Base-by-base conservation (phyloP, 2,797 vertebrate species). In the Notolabrus celidotus region DNA sequence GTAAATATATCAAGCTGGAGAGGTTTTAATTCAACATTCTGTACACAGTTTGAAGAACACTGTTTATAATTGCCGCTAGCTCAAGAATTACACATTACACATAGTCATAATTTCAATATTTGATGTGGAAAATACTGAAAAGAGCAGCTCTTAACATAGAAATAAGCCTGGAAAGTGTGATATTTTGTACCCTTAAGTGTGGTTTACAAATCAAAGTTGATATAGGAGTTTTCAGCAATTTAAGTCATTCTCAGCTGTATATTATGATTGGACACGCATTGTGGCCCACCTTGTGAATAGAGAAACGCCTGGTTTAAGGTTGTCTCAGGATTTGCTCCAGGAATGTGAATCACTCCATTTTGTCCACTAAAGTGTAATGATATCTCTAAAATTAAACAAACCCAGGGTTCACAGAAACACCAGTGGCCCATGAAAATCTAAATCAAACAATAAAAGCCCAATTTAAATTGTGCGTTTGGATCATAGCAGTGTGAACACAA, bases 401-500 rank as follows among this genome's bases (percentile, higher is more conserved):
- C 69, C 57, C 14, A 3, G 15, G 29, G 41, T 47, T 72, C 52
- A 53, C 27, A 27, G 41, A 80, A 46, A 23, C 74, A 72, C 14
- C 52, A 50, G 50, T 39, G 54, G 52, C 25, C 62, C 31, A 10
- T 80, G 34, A 31, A 77, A 76, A 45, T 34, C 34, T 34, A 80
- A 71, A 76, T 73, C 57, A 78, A 84, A 83, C 65, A 68, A 69
- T 77, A 71, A 75, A 85, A 71, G 70, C 47, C 51, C 47, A 61
- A 59, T 81, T 84, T 58, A 60, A 69, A 62, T 69, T 52, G 47
- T 7, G 58, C 50, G 25, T 67, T 80, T 77, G 63, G 73, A 83
- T 79, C 80, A 73, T 25, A 77, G 80, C 50, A 61, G 70, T 47
- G 51, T 56, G 27, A 83, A 69, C 55, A 79, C 63, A 76, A 79